A percentile compares a stretch with the other conserved stretches of the same genome.
Conservation (phyloP, 2,797 vertebrate species). For the Gymnodraco acuticeps region DNA sequence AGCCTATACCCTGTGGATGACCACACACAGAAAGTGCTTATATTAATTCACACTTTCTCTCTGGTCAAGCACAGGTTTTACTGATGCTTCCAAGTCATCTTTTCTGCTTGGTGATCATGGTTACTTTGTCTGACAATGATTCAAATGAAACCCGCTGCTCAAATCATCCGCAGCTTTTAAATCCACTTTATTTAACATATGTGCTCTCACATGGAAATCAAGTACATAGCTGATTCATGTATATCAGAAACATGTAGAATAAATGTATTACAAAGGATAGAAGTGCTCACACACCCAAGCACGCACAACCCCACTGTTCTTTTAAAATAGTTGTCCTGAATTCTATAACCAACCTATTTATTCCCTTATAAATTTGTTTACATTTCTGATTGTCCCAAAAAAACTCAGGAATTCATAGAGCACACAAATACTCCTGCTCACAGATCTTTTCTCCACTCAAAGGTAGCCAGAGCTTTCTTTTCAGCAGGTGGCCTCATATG, state of each 20-base stretch:
- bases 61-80: slow-evolving; percentile 49
- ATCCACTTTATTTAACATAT: slow-evolving; percentile 72
- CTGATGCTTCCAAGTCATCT: slow-evolving; percentile 44
- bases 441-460: slow-evolving; percentile 37
- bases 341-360: slow-evolving; percentile 2
- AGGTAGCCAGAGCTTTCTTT: slow-evolving; percentile 65
- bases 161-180: slow-evolving; percentile 71
- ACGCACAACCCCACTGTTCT: not conserved
- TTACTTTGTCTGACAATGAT: slow-evolving; percentile 63
- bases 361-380: not conserved
- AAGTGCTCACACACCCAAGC: slow-evolving; percentile 16
- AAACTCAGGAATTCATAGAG: slow-evolving; percentile 21
- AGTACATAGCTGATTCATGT: slow-evolving; percentile 64
- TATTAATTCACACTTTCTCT: slow-evolving; percentile 38
- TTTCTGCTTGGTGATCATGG: slow-evolving; percentile 65
- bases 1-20: slow-evolving; percentile 13
- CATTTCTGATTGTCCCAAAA: slow-evolving; percentile 14
- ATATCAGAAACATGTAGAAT: slow-evolving; percentile 66
- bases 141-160: slow-evolving; percentile 65
- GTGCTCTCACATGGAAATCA: slow-evolving; percentile 68
- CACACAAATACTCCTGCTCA: slow-evolving; percentile 38
- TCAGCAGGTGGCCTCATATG: slow-evolving; percentile 66
- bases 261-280: slow-evolving; percentile 60
- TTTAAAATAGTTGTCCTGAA: slow-evolving; percentile 39
- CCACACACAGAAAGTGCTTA: slow-evolving; percentile 10